Evolutionary conservation across 2,797 vertebrate species (phyloP), one percentile per base, ranked within the genome.

Genomic region (Anolis apletophallus): DNA sequence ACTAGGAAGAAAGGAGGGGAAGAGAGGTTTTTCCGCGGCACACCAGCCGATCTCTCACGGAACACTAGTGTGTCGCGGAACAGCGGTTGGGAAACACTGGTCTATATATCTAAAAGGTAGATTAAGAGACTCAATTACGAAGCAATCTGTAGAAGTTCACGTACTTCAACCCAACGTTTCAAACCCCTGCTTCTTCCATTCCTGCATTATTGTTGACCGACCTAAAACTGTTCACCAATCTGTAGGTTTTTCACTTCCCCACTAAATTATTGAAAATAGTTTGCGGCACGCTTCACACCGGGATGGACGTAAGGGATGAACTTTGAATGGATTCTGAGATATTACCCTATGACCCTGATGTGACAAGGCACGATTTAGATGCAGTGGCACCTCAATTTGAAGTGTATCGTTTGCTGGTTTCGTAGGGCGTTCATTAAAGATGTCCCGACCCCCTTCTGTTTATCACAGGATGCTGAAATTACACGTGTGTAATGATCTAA

Each of bases 351-450:
- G 95, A 91, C 91, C 86, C 74, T 93, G 92, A 92, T 92, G 97
- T 94, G 96, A 97, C 97, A 98, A 98, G 98, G 98, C 98, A 98
- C 97, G 95, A 92, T 59, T 91, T 80, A 87, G 84, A 14, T 71
- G 90, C 92, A 93, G 93, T 69, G 85, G 95, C 71, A 73, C 26
- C 94, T 93, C 91, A 83, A 80, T 85, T 59, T 87, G 94, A 90
- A 91, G 83, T 61, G 79, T n/a, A 19, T 52, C 91, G 85, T 54
- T 87, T 84, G 64, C 83, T 79, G 74, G 90, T 90, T 91, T 77
- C 87, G 17, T 40, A 40, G 40, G 40, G 40, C 5, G 40, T 40
- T 40, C 40, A 40, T 40, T 40, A 40, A 40, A 40, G 40, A 40
- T 40, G 40, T 40, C 40, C 40, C 5, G 40, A 40, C 40, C 40